Evolutionary conservation across 2,797 vertebrate genomes (phyloP).

Genomic region (Peromyscus aztecus): DNA sequence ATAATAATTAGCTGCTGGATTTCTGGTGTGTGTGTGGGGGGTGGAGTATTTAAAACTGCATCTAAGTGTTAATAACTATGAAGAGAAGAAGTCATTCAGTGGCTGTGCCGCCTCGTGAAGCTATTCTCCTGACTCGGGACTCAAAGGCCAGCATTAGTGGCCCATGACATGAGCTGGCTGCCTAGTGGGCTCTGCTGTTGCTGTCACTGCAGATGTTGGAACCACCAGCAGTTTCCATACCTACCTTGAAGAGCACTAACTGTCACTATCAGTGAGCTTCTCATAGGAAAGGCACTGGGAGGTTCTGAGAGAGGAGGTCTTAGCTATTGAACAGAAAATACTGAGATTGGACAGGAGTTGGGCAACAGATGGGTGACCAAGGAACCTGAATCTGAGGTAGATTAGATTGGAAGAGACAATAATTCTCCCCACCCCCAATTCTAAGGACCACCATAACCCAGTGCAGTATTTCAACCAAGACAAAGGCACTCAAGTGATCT

Average conservation of each 20-base stretch:
- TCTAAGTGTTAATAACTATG: background rate
- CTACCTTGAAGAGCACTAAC: background rate
- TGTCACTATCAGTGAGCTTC: background rate
- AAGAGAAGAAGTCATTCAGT: background rate
- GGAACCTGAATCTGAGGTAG: background rate
- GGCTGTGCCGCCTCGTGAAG: background rate
- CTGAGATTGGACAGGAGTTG: background rate
- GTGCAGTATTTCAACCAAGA: background rate
- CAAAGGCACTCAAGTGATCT: background rate
- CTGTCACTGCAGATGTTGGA: background rate
- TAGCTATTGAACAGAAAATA: background rate
- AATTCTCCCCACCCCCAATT: no score
- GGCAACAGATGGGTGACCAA: background rate
- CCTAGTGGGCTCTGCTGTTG: background rate
- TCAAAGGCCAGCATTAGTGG: background rate
- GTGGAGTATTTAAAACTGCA: background rate
- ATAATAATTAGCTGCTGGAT: background rate
- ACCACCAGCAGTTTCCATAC: background rate
- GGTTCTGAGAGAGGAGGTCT: background rate
- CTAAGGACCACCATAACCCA: background rate
- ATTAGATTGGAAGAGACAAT: background rate
- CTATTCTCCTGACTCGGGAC: background rate
- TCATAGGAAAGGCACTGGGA: background rate
- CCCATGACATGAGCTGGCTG: background rate
- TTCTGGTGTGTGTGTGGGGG: background rate